Base-by-base conservation (phyloP, 2,888 invertebrate species). In the Microplitis deprimator region DNA sequence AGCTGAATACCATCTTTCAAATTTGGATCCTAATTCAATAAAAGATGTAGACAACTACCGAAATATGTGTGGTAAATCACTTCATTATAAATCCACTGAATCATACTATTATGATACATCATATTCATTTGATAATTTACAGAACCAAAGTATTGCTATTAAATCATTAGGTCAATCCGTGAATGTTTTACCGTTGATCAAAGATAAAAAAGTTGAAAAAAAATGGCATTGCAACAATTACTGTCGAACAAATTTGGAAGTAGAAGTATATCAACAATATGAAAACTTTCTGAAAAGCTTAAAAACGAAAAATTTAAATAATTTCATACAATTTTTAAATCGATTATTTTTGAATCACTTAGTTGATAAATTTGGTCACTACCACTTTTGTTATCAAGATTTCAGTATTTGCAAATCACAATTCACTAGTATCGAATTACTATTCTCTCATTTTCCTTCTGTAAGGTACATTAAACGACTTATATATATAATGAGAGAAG, bases 51-150 rank as follows among this genome's bases (percentile, higher is more conserved):
- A 61, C 13, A 39, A 70, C 17, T 38, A 29, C 6, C 10, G n/a
- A 40, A 67, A 6, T 39, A 17, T 68, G 1, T 41, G 67, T 68
- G 67, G 67, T 20, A 67, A 60, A 50, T 68, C 74, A 10, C 16
- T 10, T 13, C 74, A 74, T 29, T 16, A 7, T 13, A n/a, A 8
- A 13, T 67, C 68, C 1, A 60, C 74, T 16, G 74, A 68, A 6
- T 40, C 74, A n/a, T 68, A 67, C 67, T 74, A 38, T 60, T 74
- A 67, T 10, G 67, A 67, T n/a, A 68, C 74, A 39, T 39, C 74
- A 1, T 74, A 74, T 68, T 16, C 6, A 10, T 69, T 69, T 29
- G 40, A 72, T n/a, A 50, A 7, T 13, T n/a, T 64, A 20, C 6
- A 17, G 10, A 17, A 17, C 17, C 17, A 64, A 64, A 20, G 8